Percentiles rank a stretch among this genome's conserved stretches.
Evolutionary conservation across 2,888 invertebrate genomes (phyloP).

Genomic region (Ptilodon capucinus): DNA sequence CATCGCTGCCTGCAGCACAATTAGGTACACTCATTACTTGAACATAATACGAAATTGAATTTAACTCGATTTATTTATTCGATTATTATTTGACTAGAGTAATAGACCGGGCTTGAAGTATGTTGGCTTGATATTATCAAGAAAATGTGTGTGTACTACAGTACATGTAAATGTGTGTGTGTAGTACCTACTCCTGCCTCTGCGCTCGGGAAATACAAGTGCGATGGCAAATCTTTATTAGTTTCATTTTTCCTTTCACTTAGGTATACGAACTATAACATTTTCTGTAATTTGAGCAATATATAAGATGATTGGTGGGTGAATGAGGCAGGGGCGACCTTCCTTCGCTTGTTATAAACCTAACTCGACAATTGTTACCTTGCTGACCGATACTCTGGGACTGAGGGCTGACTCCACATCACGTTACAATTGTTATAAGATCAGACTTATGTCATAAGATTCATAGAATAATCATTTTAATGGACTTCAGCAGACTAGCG

Average conservation of each 20-base stretch:
- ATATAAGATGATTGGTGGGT: background rate
- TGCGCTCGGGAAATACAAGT: no score
- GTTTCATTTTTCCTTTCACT: no score
- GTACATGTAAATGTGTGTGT: no score
- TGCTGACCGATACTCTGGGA: background rate
- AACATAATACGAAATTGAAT: slow-evolving; percentile 13
- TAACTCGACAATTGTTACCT: background rate
- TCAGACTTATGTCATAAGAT: background rate
- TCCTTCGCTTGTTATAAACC: background rate
- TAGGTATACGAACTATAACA: no score
- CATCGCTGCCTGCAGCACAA: slow-evolving; percentile 4
- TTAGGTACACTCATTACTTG: slow-evolving; percentile 8
- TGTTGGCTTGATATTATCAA: no score
- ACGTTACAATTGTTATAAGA: background rate
- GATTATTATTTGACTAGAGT: no score
- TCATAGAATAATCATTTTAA: no score
- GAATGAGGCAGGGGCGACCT: background rate
- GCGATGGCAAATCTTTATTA: no score
- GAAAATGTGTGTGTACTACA: no score
- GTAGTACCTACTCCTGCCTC: no score
- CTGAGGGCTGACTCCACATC: background rate
- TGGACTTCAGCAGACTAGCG: no score
- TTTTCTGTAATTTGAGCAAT: background rate
- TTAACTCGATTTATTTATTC: slow-evolving; percentile 19
- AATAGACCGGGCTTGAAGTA: no score